Evolutionary conservation across 2,888 invertebrate species (phyloP), one percentile per base, ranked within the genome.

Genomic region (Lasioglossum oenotherae): DNA sequence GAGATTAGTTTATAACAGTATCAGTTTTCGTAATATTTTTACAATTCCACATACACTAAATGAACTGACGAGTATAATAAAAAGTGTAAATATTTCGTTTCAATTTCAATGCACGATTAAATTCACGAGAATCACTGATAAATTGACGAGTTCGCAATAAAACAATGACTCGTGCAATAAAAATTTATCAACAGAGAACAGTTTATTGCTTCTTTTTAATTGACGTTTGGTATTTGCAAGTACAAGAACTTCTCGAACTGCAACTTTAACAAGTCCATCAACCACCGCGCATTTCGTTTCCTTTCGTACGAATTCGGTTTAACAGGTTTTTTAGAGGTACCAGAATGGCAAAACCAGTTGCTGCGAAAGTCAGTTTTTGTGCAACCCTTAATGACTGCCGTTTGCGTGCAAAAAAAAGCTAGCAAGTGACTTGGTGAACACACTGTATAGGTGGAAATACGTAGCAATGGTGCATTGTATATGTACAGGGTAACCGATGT

Each of bases 391-490:
- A 60, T 27, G 27, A n/a, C 27, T 5, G 12, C 27, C 14, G 60
- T 60, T 27, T 16, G 27, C 60, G 27, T 27, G 5, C 27, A 60
- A 27, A 31, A 31, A 27, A 31, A 14, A 14, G 60, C 1, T 16
- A 14, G 16, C 5, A 16, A 27, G 60, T 14, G 60, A 60, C 27
- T 60, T 27, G 14, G 27, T 16, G 27, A 60, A 27, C 27, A 27
- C 60, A 23, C 53, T 60, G 60, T 60, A 60, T 31, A 60, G 27
- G 69, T 35, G 44, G 74, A 57, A 73, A 82, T 80, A 74, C 74
- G 64, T 78, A 44, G 53, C 19, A 31, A 16, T 14, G 71, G 57
- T 38, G 23, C 44, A 35, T 71, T 64, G 72, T 64, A 23, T 38
- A 31, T 31, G 31, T 31, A 10, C 53, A 27, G 46, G 60, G 44